Base-by-base conservation (phyloP, 2,797 vertebrate species). In the Sternarchorhynchus goeldii region DNA sequence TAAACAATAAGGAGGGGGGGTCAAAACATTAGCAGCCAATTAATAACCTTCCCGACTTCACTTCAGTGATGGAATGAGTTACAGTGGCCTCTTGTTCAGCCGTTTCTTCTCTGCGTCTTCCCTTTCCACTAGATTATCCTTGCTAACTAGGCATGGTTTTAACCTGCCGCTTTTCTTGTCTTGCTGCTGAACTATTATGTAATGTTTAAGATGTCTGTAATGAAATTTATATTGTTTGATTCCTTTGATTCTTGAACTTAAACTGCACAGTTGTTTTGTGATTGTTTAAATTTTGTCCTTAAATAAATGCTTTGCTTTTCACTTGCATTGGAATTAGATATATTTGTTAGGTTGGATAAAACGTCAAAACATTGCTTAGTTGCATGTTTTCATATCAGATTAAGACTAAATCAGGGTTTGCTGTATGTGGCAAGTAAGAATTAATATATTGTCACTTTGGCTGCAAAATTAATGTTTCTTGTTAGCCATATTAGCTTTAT, bases 261-360 rank as follows among this genome's bases (percentile, higher is more conserved):
- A 25, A 71, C 81, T 88, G 86, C 86, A 91, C 86, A 90, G 90
- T 63, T 81, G 41, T 57, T 82, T 71, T 75, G 64, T 81, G 81
- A 86, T 84, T 82, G 68, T 89, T 86, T 88, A 73, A 88, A 89
- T 92, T 90, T 91, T 91, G 85, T 90, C 84, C 90, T 90, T 89
- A 90, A 93, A 93, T 87, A 90, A 91, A 81, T 16, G 25, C 0
- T 1, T 70, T 79, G 66, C 63, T 68, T 82, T 85, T 70, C 67
- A 73, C 55, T 29, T 75, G 17, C 59, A 20, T n/a, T 41, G 2
- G 74, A 64, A 41, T 34, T 75, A 14, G 45, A 0, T 34, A 8
- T 1, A 31, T 20, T 32, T 6, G 6, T 41, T 41, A 41, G 39
- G 6, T 41, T 41, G 39, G 39, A 7, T 41, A 6, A 41, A 10